Percentiles rank a stretch among this genome's conserved stretches.
These are phyloP conservation scores for Prunella himalayana DNA, from an alignment of 2,113 vertebrate genomes.

Conservation along the genomic window DNA sequence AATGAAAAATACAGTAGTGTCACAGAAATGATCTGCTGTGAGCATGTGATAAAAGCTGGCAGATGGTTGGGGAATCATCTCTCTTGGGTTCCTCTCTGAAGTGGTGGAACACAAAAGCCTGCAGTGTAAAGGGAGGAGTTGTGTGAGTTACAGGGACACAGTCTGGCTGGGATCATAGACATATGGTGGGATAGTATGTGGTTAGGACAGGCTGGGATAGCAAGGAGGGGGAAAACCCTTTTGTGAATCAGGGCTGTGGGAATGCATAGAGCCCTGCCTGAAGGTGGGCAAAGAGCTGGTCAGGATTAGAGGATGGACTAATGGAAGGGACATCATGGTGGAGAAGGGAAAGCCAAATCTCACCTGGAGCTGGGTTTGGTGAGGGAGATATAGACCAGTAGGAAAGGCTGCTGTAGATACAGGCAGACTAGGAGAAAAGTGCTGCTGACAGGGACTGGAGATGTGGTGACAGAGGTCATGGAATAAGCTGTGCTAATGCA, in stretches of 20 bases:
- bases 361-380: background rate
- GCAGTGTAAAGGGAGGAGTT: background rate
- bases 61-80: background rate
- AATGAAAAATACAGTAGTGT: background rate
- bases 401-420: background rate
- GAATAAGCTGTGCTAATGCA: fast-evolving
- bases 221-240: background rate
- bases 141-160: background rate
- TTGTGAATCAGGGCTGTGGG: background rate
- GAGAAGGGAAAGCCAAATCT: background rate
- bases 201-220: background rate
- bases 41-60: background rate
- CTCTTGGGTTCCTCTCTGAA: background rate
- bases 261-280: background rate
- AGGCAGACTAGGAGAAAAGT: background rate
- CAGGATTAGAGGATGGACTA: background rate
- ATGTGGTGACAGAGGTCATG: background rate
- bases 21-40: background rate
- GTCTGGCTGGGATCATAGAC: background rate
- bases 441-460: background rate
- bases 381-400: background rate
- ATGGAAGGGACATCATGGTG: background rate
- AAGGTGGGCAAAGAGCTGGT: background rate
- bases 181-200: fast-evolving
- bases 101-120: background rate